Percentiles rank a stretch among this genome's conserved stretches.
Evolutionary conservation across 2,797 vertebrate species (phyloP).

Genomic region (Phylloscopus collybita): DNA sequence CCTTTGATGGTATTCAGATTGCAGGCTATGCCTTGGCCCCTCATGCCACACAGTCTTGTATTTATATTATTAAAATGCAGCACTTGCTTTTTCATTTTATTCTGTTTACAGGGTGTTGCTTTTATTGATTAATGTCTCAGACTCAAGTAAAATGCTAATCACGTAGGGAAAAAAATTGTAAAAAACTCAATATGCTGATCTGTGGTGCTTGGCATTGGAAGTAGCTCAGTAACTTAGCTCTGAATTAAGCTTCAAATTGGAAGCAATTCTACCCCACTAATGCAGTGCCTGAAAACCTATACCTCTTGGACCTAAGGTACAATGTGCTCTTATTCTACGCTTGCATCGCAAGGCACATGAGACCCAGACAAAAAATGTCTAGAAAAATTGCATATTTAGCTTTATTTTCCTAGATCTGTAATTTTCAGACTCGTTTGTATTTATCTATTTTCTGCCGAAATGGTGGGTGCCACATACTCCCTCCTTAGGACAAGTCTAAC

Average conservation of each 20-base stretch:
- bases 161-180: not conserved
- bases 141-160: slow-evolving; percentile 65
- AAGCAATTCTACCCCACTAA: not conserved
- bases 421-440: not conserved
- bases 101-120: slow-evolving; percentile 61
- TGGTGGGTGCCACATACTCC: not conserved
- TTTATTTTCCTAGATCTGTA: not conserved
- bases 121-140: slow-evolving; percentile 72
- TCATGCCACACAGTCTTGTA: slow-evolving; percentile 22
- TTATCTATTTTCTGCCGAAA: not conserved
- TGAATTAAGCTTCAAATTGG: not conserved
- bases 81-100: slow-evolving; percentile 42
- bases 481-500: not conserved
- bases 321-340: not conserved
- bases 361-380: not conserved
- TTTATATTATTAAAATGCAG: slow-evolving; percentile 54
- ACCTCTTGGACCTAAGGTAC: not conserved
- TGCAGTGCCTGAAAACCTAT: not conserved
- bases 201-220: not conserved
- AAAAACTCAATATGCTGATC: slow-evolving; percentile 36
- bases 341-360: accelerated
- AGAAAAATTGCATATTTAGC: not conserved
- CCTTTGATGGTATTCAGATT: slow-evolving; percentile 51
- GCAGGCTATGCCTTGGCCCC: slow-evolving; percentile 12
- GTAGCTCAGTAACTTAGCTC: not conserved